A percentile compares a stretch with the other conserved stretches of the same genome.
These are phyloP conservation scores for Isaurus tuberculatus DNA, from an alignment of 92 coral and sea anemone species.

Conservation along the genomic window DNA sequence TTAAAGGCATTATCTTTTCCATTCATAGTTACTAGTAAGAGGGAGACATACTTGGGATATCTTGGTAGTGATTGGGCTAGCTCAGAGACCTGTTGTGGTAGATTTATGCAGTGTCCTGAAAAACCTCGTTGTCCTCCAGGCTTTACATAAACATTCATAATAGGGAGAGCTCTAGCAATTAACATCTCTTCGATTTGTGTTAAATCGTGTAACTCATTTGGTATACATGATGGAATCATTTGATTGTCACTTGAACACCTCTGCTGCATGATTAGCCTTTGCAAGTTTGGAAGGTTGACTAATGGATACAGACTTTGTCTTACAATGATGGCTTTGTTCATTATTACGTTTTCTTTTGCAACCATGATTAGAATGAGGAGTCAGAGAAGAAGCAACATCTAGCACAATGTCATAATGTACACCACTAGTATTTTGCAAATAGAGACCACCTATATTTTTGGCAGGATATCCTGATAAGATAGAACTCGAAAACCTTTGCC, in stretches of 20 bases:
- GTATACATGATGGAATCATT: constrained; percentile 58
- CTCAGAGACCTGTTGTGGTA: constrained; percentile 60
- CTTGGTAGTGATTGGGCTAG: constrained; percentile 55
- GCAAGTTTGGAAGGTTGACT: constrained; percentile 11
- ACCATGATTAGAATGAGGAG: constrained; percentile 18
- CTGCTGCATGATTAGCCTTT: constrained; percentile 48
- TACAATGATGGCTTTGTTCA: neutral
- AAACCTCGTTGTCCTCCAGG: constrained; percentile 58
- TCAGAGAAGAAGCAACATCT: constrained; percentile 54
- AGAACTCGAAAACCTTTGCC: constrained; percentile 70
- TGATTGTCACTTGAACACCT: constrained; percentile 48
- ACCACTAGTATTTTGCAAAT: constrained; percentile 69
- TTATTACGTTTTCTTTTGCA: constrained; percentile 24
- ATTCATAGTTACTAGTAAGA: constrained; percentile 60
- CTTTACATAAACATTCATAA: constrained; percentile 59
- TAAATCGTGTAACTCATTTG: constrained; percentile 49
- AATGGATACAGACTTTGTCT: constrained; percentile 3
- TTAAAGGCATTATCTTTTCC: constrained; percentile 56
- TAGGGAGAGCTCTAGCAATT: constrained; percentile 64
- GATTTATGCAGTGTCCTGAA: constrained; percentile 60
- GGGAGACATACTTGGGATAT: constrained; percentile 49
- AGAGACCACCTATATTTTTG: constrained; percentile 44
- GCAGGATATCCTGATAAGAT: constrained; percentile 54
- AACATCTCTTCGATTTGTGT: constrained; percentile 71
- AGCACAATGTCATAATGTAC: constrained; percentile 79